Evolutionary conservation across 2,797 vertebrate genomes (phyloP), one percentile per base, ranked within the genome.

Genomic region (Dallia pectoralis): DNA sequence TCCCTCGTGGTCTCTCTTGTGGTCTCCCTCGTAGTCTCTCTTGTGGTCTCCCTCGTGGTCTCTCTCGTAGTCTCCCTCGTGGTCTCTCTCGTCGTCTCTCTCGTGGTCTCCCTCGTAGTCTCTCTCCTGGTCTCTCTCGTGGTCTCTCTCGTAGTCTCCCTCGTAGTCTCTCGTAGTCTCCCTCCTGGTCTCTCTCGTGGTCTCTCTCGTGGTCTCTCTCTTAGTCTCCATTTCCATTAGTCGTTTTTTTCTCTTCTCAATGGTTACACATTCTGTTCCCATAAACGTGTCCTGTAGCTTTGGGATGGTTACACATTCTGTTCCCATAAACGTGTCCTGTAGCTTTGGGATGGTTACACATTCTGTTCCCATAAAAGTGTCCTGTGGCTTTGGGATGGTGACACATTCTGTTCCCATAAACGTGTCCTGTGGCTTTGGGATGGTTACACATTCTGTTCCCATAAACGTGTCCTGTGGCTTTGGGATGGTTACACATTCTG

Each of bases 261-360:
- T 87, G 82, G 86, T 81, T 87, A 82, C 82, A 81, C n/a, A n/a
- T n/a, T n/a, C n/a, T n/a, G n/a, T n/a, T 79, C 81, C 80, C 80
- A 53, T 75, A 84, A 78, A 73, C 81, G 81, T 80, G 80, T 79
- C 77, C 77, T 84, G 79, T 76, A 76, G 78, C 79, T 78, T 73
- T 12, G 44, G 68, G 19, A 66, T 33, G 25, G 44, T 44, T 3
- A 33, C 74, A 72, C 82, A 77, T 87, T 75, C 75, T 79, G 62
- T 74, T 48, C 61, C 74, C 75, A 80, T 84, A 87, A 85, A 69
- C 71, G 80, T 77, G 76, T 72, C 76, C 73, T 75, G 79, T 76
- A 76, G 78, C 79, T 78, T 73, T 12, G 44, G 68, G 19, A 66
- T 33, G 25, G 44, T 44, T 3, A 33, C 74, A 72, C 82, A 77